Conservation (phyloP, 2,888 invertebrate species). For the Nycteola revayana region DNA sequence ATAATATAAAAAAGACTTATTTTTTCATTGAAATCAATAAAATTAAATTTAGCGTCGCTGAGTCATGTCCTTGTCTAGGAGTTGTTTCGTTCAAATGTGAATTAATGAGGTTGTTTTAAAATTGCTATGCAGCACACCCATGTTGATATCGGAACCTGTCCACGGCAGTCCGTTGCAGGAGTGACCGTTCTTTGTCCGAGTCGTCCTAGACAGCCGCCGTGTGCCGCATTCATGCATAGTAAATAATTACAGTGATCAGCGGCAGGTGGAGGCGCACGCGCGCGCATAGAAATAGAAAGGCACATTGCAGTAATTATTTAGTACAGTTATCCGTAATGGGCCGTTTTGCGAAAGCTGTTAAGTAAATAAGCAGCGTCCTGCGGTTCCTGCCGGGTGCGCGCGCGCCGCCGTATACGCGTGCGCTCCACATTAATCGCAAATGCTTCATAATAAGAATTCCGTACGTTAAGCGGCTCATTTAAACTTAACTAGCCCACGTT, state of each 20-base stretch:
- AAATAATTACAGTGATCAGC: slow-evolving; percentile 79
- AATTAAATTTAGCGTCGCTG: slow-evolving; percentile 29
- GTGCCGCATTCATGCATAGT: slow-evolving; percentile 78
- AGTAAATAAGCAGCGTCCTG: slow-evolving; percentile 78
- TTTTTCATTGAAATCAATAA: slow-evolving; percentile 25
- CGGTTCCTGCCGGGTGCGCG: slow-evolving; percentile 65
- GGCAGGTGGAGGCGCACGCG: slow-evolving; percentile 78
- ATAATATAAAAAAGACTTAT: slow-evolving; percentile 9
- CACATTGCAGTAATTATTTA: slow-evolving; percentile 82
- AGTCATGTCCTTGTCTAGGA: slow-evolving; percentile 50
- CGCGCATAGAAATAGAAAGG: slow-evolving; percentile 80
- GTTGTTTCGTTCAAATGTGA: slow-evolving; percentile 53
- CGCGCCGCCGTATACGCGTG: slow-evolving; percentile 29
- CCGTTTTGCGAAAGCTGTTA: slow-evolving; percentile 80
- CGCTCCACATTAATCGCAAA: slow-evolving; percentile 34
- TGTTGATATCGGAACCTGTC: slow-evolving; percentile 70
- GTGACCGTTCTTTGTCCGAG: slow-evolving; percentile 76
- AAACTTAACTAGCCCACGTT: slow-evolving; percentile 39
- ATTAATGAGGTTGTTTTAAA: slow-evolving; percentile 67
- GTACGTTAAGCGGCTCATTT: slow-evolving; percentile 43
- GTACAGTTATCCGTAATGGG: slow-evolving; percentile 81
- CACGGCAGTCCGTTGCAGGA: slow-evolving; percentile 51
- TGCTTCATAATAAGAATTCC: slow-evolving; percentile 59
- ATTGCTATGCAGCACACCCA: slow-evolving; percentile 67
- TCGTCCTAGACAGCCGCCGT: slow-evolving; percentile 72